phyloP scores from a whole-genome alignment of 2,113 vertebrate species.

The Gulo gulo region DNA sequence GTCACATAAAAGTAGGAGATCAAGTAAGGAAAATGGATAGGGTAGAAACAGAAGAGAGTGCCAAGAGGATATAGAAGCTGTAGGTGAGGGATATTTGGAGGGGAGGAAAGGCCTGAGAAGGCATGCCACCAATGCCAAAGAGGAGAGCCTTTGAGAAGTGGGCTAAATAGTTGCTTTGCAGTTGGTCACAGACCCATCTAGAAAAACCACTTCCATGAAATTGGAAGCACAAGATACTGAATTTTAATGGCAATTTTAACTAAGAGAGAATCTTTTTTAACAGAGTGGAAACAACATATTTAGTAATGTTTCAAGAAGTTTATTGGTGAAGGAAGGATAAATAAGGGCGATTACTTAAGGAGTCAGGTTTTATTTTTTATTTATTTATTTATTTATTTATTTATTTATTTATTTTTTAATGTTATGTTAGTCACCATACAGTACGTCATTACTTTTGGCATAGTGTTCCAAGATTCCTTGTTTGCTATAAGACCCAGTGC shows the following conservation, averaged over 20 bases:
- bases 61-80: not conserved
- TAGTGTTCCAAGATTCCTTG: no score
- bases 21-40: not conserved
- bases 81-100: not conserved
- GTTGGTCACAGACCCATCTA: not conserved
- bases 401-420: no score
- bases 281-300: not conserved
- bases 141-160: not conserved
- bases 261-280: not conserved
- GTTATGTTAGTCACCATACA: no score
- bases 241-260: not conserved
- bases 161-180: not conserved
- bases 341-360: not conserved
- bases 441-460: no score
- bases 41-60: not conserved
- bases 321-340: not conserved
- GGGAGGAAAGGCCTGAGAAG: not conserved
- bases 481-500: no score
- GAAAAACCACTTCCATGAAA: not conserved
- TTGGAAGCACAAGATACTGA: not conserved
- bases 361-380: fast-evolving
- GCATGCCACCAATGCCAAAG: not conserved
- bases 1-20: not conserved
- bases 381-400: no score
- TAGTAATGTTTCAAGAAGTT: not conserved